Conservation (phyloP, 2,888 invertebrate genomes). For the Thymelicus lineola region DNA sequence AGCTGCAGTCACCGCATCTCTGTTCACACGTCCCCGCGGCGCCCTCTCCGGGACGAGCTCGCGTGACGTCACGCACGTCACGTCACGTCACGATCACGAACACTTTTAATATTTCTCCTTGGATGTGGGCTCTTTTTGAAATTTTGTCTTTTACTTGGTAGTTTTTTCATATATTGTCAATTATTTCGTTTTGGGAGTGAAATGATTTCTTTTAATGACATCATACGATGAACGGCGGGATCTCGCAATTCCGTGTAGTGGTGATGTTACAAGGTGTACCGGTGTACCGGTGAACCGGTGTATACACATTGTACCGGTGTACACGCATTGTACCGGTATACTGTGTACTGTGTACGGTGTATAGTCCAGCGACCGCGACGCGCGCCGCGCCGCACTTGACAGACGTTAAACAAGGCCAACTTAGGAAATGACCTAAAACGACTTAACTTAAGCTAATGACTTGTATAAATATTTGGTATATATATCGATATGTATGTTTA, state of each 20-base stretch:
- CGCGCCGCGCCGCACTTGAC: slow-evolving; percentile 73
- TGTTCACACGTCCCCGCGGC: slow-evolving; percentile 58
- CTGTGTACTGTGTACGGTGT: no score
- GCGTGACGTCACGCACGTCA: slow-evolving; percentile 56
- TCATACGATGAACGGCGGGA: slow-evolving; percentile 49
- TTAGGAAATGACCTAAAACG: slow-evolving; percentile 82
- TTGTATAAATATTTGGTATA: slow-evolving; percentile 85
- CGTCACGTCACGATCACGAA: slow-evolving; percentile 57
- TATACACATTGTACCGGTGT: slow-evolving; percentile 45
- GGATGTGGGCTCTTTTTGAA: slow-evolving; percentile 80
- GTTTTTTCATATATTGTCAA: slow-evolving; percentile 52
- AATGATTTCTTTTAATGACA: slow-evolving; percentile 79
- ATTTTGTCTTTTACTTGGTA: slow-evolving; percentile 61
- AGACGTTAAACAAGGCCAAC: slow-evolving; percentile 81
- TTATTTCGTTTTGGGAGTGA: slow-evolving; percentile 51
- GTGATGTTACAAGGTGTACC: slow-evolving; percentile 44
- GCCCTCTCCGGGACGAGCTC: slow-evolving; percentile 58
- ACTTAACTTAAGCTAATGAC: slow-evolving; percentile 85
- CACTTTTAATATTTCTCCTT: slow-evolving; percentile 61
- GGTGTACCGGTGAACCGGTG: slow-evolving; percentile 45
- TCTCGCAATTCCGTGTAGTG: slow-evolving; percentile 52
- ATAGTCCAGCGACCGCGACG: slow-evolving; percentile 41
- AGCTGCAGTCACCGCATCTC: slow-evolving; percentile 31
- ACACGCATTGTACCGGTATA: slow-evolving; percentile 43
- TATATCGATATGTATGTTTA: slow-evolving; percentile 85